Evolutionary conservation across 2,797 vertebrate species (phyloP).

Genomic region (Sebastiscus albofasciatus): DNA sequence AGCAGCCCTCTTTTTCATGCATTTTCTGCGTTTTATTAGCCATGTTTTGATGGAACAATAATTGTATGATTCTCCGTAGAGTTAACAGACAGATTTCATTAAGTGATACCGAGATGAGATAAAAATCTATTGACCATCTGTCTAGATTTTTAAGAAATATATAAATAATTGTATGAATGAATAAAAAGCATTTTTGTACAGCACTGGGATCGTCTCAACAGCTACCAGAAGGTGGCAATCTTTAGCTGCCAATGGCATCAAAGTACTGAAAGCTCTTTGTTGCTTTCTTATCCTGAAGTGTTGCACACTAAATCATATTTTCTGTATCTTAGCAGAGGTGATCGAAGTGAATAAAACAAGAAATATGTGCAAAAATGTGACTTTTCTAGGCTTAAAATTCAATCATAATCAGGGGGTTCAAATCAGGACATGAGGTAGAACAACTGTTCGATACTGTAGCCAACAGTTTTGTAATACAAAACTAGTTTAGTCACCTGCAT

Average conservation of each 20-base stretch:
- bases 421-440: slow-evolving; percentile 7
- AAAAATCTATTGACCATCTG: slow-evolving; percentile 63
- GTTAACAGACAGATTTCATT: slow-evolving; percentile 62
- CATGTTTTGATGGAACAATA: slow-evolving; percentile 59
- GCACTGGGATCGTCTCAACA: not conserved
- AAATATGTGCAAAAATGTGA: not conserved
- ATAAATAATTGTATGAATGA: slow-evolving; percentile 29
- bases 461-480: not conserved
- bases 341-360: slow-evolving; percentile 4
- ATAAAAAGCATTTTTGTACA: not conserved
- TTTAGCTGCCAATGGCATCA: slow-evolving; percentile 51
- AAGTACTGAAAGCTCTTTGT: not conserved
- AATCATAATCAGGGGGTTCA: not conserved
- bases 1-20: slow-evolving; percentile 59
- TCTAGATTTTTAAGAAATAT: slow-evolving; percentile 25
- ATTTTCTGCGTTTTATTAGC: slow-evolving; percentile 65
- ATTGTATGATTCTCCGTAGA: slow-evolving; percentile 46
- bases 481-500: slow-evolving; percentile 27
- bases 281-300: not conserved
- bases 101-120: slow-evolving; percentile 54
- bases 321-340: not conserved
- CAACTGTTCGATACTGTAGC: not conserved
- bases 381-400: not conserved
- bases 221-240: slow-evolving; percentile 70
- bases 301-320: not conserved